Percentiles rank a stretch among this genome's conserved stretches.
Evolutionary conservation across 2,113 vertebrate genomes (phyloP).

Genomic region (Pycnonotus jocosus): DNA sequence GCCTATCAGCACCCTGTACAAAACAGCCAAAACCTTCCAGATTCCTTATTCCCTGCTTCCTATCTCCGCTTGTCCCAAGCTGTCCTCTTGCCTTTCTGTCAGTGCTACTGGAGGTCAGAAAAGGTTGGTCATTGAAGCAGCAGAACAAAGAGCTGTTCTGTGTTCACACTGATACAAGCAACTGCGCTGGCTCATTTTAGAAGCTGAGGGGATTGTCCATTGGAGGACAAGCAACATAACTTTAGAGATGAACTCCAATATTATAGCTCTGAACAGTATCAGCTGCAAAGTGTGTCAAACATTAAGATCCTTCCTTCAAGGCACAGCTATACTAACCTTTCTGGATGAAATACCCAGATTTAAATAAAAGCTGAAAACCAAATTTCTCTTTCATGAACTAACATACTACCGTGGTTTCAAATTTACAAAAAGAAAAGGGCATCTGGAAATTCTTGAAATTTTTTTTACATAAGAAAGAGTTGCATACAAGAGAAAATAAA

Average conservation of each 20-base stretch:
- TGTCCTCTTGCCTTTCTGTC: neutral
- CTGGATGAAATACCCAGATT: neutral
- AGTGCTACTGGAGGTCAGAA: neutral
- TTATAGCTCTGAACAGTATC: neutral
- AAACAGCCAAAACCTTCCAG: neutral
- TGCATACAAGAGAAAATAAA: neutral
- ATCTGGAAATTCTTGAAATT: neutral
- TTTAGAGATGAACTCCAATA: neutral
- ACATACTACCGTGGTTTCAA: neutral
- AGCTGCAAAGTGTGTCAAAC: neutral
- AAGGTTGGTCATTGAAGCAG: neutral
- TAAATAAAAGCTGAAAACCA: neutral
- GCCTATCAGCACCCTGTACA: neutral
- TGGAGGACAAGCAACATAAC: neutral
- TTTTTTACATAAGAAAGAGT: neutral
- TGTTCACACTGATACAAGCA: neutral
- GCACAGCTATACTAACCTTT: neutral
- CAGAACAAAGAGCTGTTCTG: neutral
- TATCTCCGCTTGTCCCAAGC: neutral
- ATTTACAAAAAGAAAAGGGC: neutral
- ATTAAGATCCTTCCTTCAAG: neutral
- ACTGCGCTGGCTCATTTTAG: neutral
- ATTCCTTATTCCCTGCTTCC: neutral
- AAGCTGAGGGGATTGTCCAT: neutral
- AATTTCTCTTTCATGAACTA: neutral